Evolutionary conservation across 2,888 invertebrate species (phyloP).

Genomic region (Osmoderma eremita): DNA sequence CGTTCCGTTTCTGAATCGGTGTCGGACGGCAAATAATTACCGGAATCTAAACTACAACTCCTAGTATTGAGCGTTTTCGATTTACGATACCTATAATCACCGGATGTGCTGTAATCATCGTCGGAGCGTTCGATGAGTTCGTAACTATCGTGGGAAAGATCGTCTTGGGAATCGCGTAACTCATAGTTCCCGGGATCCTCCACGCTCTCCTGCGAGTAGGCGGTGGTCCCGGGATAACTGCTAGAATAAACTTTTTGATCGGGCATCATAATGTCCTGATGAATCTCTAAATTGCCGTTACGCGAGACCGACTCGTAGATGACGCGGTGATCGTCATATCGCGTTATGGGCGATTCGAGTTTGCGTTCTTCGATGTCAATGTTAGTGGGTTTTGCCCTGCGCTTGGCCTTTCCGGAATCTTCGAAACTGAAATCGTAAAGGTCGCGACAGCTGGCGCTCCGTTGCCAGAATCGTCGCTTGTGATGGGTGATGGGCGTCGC

Average conservation of each 20-base stretch:
- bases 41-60: slow-evolving; percentile 80
- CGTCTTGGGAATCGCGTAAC: slow-evolving; percentile 81
- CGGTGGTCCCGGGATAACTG: slow-evolving; percentile 84
- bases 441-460: slow-evolving; percentile 85
- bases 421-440: slow-evolving; percentile 81
- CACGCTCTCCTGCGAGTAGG: slow-evolving; percentile 72
- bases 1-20: slow-evolving; percentile 73
- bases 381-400: slow-evolving; percentile 64
- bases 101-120: slow-evolving; percentile 67
- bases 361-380: slow-evolving; percentile 63
- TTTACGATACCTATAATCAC: slow-evolving; percentile 58
- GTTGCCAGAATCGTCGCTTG: slow-evolving; percentile 73
- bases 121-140: slow-evolving; percentile 83
- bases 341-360: slow-evolving; percentile 76
- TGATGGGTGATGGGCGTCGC: slow-evolving; percentile 57
- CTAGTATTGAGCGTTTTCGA: slow-evolving; percentile 62
- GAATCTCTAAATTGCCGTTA: slow-evolving; percentile 72
- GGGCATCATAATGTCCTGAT: slow-evolving; percentile 72
- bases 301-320: slow-evolving; percentile 73
- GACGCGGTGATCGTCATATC: slow-evolving; percentile 76
- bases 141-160: slow-evolving; percentile 88
- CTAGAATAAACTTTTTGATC: slow-evolving; percentile 84
- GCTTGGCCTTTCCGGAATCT: slow-evolving; percentile 74
- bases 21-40: slow-evolving; percentile 80
- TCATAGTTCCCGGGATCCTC: slow-evolving; percentile 73